Evolutionary conservation across 2,113 vertebrate genomes (phyloP), one percentile per base, ranked within the genome.

Genomic region (Rhombomys opimus): DNA sequence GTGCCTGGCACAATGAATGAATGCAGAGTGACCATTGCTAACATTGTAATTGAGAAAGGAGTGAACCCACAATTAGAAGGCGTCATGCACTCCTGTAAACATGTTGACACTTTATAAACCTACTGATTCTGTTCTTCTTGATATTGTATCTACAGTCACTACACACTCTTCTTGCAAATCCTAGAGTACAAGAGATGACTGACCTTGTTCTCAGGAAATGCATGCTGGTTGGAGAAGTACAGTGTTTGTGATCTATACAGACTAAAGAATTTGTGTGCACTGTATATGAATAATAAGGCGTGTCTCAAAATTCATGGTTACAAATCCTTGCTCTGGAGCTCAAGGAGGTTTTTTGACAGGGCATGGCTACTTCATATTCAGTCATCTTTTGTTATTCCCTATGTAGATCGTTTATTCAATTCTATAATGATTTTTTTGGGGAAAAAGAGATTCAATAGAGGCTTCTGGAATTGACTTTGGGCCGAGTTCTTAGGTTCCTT

Each of bases 391-490:
- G 14, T 67, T 90, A 78, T 94, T 95, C 72, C 38, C 17, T 80
- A n/a, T 90, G 32, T 91, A 92, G 54, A 91, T 96, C 61, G 77
- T 87, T 97, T 46, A 92, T 97, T 97, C 65, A 95, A 95, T 82
- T 94, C 35, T 87, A 2, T 97, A 89, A 98, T 96, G 81, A 88
- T 13, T 81, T 52, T 57, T 11, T 27, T 18, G 30, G 50, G 14
- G 25, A 14, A 77, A 92, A 94, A 98, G 63, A 95, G 50, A 54
- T 96, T 96, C 12, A 94, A 59, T 95, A 95, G 80, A 65, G 91
- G 87, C 90, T 93, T 84, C 38, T 98, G 65, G 68, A 97, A 97
- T 52, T 95, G 82, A 97, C 89, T 93, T 63, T 77, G 75, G 95
- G 8, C 95, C 93, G 59, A 52, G 25, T 93, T 96, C 75, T 95